Conservation (phyloP, 2,888 invertebrate species). For the Hoplodrina ambigua region DNA sequence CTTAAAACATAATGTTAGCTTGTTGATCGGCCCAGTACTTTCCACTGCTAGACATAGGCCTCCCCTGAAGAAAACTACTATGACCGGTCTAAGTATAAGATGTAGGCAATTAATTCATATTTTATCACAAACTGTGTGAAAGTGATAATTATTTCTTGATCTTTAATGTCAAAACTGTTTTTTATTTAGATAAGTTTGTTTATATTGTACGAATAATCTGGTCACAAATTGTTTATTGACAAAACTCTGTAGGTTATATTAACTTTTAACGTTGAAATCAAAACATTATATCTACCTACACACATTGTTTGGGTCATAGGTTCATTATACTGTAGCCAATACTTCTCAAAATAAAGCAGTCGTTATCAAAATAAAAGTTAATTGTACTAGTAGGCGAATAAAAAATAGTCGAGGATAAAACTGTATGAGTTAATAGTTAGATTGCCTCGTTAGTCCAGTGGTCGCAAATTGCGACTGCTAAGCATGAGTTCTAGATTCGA, state of each 20-base stretch:
- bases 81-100: no score
- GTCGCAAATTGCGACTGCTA: no score
- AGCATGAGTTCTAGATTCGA: no score
- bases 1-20: no score
- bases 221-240: conserved; percentile 1
- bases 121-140: not conserved
- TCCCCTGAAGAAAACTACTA: no score
- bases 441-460: no score
- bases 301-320: conserved; percentile 3
- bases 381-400: not conserved
- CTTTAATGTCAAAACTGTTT: not conserved
- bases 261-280: not conserved
- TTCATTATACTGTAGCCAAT: conserved; percentile 23
- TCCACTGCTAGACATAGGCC: no score
- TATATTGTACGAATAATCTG: not conserved
- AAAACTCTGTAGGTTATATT: conserved; percentile 10
- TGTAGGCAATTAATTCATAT: not conserved
- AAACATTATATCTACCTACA: conserved; percentile 5
- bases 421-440: no score
- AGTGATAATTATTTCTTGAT: not conserved
- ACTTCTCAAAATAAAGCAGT: not conserved
- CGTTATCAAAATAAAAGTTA: not conserved
- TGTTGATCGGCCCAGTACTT: no score
- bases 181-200: not conserved
- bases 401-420: not conserved